phyloP scores from a whole-genome alignment of 2,113 vertebrate species.

The Trichechus manatus region DNA sequence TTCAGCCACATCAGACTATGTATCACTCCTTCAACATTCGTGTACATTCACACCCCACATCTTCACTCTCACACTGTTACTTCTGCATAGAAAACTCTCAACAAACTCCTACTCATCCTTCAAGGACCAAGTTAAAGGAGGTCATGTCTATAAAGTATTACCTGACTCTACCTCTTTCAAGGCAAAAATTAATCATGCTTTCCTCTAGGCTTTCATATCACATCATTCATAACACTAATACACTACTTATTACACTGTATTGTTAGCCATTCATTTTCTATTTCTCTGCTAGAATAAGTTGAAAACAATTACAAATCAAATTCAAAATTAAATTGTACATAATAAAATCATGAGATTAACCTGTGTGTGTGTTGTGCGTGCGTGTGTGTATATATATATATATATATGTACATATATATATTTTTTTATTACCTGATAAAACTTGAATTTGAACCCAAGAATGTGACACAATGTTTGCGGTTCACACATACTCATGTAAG shows the following conservation, averaged over 20 bases:
- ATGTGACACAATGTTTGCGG: conserved; percentile 99
- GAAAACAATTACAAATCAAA: conserved; percentile 69
- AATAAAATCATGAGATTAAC: conserved; percentile 64
- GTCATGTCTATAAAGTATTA: conserved; percentile 48
- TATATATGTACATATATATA: neutral
- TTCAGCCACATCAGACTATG: conserved; percentile 31
- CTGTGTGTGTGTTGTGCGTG: neutral
- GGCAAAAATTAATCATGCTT: conserved; percentile 64
- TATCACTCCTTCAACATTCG: conserved; percentile 43
- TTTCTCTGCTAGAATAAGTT: conserved; percentile 43
- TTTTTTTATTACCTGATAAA: conserved; percentile 94
- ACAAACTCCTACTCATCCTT: conserved; percentile 27
- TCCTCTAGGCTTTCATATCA: conserved; percentile 53
- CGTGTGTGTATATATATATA: neutral
- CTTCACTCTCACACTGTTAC: conserved; percentile 41
- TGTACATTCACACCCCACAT: conserved; percentile 34
- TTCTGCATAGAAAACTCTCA: conserved; percentile 32
- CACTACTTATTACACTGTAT: neutral
- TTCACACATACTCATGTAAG: conserved; percentile 98
- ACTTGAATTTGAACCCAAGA: conserved; percentile 99
- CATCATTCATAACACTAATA: conserved; percentile 27
- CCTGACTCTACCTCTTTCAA: neutral
- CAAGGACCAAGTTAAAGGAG: conserved; percentile 21
- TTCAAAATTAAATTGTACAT: conserved; percentile 61
- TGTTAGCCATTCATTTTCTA: conserved; percentile 33